phyloP scores from a whole-genome alignment of 53 echinoderm and acorn worm genomes.

The Luidia sarsii region DNA sequence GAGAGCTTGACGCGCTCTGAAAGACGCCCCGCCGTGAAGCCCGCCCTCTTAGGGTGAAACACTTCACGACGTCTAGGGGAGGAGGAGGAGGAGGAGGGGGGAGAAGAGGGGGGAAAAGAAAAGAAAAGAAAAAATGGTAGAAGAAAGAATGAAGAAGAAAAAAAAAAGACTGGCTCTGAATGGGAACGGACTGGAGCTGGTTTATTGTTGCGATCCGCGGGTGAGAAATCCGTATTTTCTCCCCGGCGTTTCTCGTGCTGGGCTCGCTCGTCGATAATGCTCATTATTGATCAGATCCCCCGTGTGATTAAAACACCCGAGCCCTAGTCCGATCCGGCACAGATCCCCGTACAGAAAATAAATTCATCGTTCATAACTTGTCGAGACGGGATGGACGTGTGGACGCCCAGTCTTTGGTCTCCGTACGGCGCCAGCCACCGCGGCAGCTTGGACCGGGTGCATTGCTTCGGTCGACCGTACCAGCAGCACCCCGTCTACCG shows the following conservation, averaged over 20 bases:
- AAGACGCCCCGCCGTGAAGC: conserved; percentile 60
- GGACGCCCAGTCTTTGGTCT: conserved; percentile 23
- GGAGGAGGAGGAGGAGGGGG: too few species aligned
- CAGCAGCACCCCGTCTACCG: conserved; percentile 28
- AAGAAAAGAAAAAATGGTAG: background rate
- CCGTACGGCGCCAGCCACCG: conserved; percentile 9
- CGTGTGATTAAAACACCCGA: too few species aligned
- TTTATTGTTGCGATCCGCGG: conserved; percentile 20
- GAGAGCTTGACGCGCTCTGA: conserved; percentile 31
- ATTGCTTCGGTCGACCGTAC: background rate
- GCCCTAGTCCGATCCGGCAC: too few species aligned
- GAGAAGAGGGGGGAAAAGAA: background rate
- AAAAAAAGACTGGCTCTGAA: too few species aligned
- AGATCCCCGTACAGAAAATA: too few species aligned
- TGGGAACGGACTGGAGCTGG: too few species aligned
- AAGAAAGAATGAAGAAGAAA: too few species aligned
- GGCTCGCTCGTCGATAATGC: too few species aligned
- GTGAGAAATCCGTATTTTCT: too few species aligned
- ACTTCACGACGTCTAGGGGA: conserved; percentile 21
- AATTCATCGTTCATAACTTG: too few species aligned
- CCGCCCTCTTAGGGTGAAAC: conserved; percentile 56
- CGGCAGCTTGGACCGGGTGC: conserved; percentile 4
- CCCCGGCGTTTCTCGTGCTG: too few species aligned
- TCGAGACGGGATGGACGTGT: conserved; percentile 11
- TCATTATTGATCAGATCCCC: conserved; percentile 34